A percentile compares a stretch with the other conserved stretches of the same genome.
These are phyloP conservation scores for Torymus aiolomorphi DNA, from an alignment of 2,888 invertebrate species.

Conservation along the genomic window DNA sequence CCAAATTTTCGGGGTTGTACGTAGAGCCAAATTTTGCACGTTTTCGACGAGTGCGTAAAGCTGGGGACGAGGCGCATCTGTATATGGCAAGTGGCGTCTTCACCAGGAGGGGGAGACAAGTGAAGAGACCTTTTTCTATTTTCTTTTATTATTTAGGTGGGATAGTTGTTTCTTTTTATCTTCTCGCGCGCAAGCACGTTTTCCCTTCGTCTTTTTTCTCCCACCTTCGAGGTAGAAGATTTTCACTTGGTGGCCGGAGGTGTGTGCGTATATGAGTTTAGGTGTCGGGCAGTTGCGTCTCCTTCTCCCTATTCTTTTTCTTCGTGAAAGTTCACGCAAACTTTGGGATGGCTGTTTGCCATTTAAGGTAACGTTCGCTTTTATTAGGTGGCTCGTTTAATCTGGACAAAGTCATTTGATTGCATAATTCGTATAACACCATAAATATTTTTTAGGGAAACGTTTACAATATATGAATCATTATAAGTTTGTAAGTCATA, in stretches of 20 bases:
- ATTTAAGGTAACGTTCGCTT: too few relatives aligned
- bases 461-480: too few relatives aligned
- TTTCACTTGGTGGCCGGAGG: conserved; percentile 12
- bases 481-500: too few relatives aligned
- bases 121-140: conserved; percentile 26
- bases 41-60: conserved; percentile 1
- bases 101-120: background rate
- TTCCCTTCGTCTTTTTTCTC: background rate
- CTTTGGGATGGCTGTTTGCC: background rate
- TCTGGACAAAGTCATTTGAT: too few relatives aligned
- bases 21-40: conserved; percentile 26
- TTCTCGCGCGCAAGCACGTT: conserved; percentile 5
- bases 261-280: background rate
- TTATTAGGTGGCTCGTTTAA: too few relatives aligned
- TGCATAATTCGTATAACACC: too few relatives aligned
- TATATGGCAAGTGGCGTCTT: background rate
- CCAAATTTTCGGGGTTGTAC: background rate
- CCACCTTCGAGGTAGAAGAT: conserved; percentile 1
- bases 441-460: too few relatives aligned
- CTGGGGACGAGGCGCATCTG: too few relatives aligned
- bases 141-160: conserved; percentile 49
- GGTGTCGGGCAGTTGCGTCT: background rate
- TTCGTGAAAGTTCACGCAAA: background rate
- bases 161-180: conserved; percentile 38
- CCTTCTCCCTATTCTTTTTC: background rate